Evolutionary conservation across 1,140 invertebrate genomes (phyloP).

Genomic region (Tetramorium alpestre): DNA sequence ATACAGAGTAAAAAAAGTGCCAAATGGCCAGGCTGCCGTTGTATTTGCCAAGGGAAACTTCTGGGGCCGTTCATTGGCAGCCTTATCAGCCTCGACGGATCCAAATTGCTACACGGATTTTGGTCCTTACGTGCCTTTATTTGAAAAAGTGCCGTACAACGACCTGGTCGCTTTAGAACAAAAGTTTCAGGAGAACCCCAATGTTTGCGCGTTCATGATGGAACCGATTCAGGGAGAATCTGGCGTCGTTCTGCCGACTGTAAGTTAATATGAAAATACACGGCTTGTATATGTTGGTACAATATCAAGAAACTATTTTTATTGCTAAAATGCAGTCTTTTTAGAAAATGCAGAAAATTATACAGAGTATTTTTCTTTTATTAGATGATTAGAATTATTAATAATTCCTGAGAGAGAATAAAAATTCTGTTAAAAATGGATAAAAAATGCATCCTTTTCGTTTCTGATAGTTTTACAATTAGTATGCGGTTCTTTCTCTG

Average conservation of each 20-base stretch:
- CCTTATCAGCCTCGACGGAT: constrained; percentile 92
- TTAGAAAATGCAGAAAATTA: not conserved
- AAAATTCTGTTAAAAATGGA: too few relatives aligned
- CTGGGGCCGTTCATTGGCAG: constrained; percentile 93
- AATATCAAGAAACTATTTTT: not conserved
- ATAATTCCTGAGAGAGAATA: too few relatives aligned
- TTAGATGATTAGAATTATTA: too few relatives aligned
- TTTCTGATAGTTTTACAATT: too few relatives aligned
- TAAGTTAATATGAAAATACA: constrained; percentile 56
- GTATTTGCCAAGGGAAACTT: constrained; percentile 93
- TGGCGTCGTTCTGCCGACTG: constrained; percentile 90
- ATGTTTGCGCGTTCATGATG: constrained; percentile 92
- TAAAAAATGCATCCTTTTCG: too few relatives aligned
- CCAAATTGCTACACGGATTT: constrained; percentile 89
- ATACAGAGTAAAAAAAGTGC: constrained; percentile 92
- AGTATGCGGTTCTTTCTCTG: too few relatives aligned
- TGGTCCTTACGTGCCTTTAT: constrained; percentile 93
- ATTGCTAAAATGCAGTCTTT: not conserved
- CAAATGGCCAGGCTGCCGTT: constrained; percentile 90
- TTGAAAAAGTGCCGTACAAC: constrained; percentile 91
- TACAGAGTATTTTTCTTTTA: not conserved
- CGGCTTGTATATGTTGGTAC: not conserved
- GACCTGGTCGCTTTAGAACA: constrained; percentile 90
- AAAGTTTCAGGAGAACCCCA: constrained; percentile 84
- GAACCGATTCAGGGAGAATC: constrained; percentile 95